Evolutionary conservation across 2,797 vertebrate genomes (phyloP).

Genomic region (Aselliscus stoliczkanus): DNA sequence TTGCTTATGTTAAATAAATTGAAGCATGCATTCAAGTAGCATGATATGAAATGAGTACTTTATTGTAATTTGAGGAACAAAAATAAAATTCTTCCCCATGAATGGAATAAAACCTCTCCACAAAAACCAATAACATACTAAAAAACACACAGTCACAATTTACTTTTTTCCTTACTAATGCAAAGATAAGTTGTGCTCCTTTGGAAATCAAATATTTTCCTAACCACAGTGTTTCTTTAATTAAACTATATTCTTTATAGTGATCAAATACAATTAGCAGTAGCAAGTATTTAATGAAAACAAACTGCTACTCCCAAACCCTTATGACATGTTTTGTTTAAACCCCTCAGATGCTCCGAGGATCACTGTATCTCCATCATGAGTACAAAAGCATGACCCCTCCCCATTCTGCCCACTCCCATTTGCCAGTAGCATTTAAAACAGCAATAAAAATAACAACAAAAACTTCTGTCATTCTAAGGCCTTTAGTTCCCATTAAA

Average conservation of each 20-base stretch:
- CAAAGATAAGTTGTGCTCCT: constrained; percentile 74
- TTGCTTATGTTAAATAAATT: constrained; percentile 75
- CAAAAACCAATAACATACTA: constrained; percentile 51
- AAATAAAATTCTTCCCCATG: constrained; percentile 4
- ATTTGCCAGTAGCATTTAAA: not conserved
- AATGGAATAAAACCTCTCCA: constrained; percentile 59
- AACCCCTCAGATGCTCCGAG: constrained; percentile 62
- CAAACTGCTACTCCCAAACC: constrained; percentile 78
- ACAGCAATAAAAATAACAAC: constrained; percentile 8
- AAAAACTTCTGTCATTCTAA: constrained; percentile 58
- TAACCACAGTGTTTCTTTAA: constrained; percentile 76
- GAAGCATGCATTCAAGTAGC: constrained; percentile 51
- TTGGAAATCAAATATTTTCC: constrained; percentile 79
- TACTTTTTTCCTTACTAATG: constrained; percentile 65
- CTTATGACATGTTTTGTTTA: constrained; percentile 68
- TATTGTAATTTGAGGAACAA: constrained; percentile 58
- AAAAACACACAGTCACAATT: constrained; percentile 57
- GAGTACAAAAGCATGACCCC: not conserved
- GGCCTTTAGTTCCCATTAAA: constrained; percentile 47
- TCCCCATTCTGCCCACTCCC: not conserved
- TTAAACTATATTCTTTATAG: constrained; percentile 81
- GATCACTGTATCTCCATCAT: constrained; percentile 42
- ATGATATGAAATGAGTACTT: constrained; percentile 52
- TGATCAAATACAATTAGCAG: constrained; percentile 81
- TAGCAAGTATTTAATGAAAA: constrained; percentile 83